phyloP scores from a whole-genome alignment of 1,140 invertebrate genomes.

The Carposina sasakii region DNA sequence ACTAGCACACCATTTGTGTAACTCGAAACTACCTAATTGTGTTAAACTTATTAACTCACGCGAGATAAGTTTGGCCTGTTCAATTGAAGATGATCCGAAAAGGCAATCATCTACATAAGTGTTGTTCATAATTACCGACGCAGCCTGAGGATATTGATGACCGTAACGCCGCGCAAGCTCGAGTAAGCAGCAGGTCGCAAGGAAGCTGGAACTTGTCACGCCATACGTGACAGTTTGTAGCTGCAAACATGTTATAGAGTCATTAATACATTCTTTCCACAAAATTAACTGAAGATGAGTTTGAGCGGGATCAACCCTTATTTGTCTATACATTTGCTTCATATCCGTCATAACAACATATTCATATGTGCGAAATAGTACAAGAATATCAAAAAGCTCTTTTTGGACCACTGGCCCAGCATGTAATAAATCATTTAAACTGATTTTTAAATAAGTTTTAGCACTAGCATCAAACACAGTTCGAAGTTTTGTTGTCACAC shows the following conservation, averaged over 20 bases:
- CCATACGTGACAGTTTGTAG: constrained; percentile 29
- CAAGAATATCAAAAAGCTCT: constrained; percentile 9
- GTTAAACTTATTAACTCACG: constrained; percentile 1
- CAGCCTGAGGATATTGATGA: constrained; percentile 7
- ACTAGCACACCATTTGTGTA: constrained; percentile 19
- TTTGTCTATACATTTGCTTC: constrained; percentile 15
- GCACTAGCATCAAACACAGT: background rate
- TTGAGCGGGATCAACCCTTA: constrained; percentile 11
- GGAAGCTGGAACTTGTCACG: constrained; percentile 19
- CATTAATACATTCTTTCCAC: constrained; percentile 5
- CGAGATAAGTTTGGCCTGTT: background rate
- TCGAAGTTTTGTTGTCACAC: background rate
- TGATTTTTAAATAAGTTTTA: background rate
- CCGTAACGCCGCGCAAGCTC: constrained; percentile 4
- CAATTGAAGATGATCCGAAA: background rate
- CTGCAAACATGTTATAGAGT: background rate
- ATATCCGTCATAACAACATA: constrained; percentile 11
- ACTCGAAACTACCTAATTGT: constrained; percentile 8
- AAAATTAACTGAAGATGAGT: constrained; percentile 12
- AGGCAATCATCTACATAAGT: constrained; percentile 14
- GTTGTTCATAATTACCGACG: constrained; percentile 7
- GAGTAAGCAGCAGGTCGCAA: constrained; percentile 21
- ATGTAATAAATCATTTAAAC: constrained; percentile 5
- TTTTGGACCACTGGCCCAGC: constrained; percentile 14
- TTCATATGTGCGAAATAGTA: constrained; percentile 13